These are phyloP conservation scores for Akabosia matsudoensis DNA, from an alignment of 1,140 invertebrate species.

Conservation along the genomic window DNA sequence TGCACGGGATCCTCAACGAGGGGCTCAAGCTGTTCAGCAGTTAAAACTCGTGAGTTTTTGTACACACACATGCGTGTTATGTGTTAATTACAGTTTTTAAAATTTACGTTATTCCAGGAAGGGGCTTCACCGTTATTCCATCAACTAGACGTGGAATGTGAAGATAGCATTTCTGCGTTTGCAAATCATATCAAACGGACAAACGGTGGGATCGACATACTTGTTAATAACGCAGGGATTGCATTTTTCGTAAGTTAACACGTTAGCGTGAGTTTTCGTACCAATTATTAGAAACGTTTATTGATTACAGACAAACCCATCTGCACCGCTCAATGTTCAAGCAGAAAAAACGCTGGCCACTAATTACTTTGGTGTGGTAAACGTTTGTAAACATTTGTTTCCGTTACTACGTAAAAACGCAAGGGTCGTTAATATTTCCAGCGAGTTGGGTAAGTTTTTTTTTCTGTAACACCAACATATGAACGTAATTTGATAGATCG, in stretches of 20 bases:
- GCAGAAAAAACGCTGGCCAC: constrained; percentile 65
- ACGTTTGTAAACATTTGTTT: constrained; percentile 64
- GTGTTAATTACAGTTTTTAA: too few relatives aligned
- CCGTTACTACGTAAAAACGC: constrained; percentile 65
- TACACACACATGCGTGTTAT: too few relatives aligned
- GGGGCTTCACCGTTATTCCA: constrained; percentile 62
- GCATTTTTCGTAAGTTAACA: constrained; percentile 60
- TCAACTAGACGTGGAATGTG: constrained; percentile 65
- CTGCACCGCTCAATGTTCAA: constrained; percentile 64
- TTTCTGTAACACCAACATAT: background rate
- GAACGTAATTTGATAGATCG: background rate
- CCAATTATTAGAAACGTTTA: background rate
- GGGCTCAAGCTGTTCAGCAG: constrained; percentile 57
- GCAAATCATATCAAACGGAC: constrained; percentile 60
- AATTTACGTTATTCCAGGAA: too few relatives aligned
- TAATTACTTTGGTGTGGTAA: constrained; percentile 66
- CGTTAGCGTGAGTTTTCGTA: background rate
- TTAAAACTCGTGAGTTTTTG: too few relatives aligned
- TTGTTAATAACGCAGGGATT: constrained; percentile 82
- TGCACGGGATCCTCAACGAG: constrained; percentile 58
- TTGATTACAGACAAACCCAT: constrained; percentile 50
- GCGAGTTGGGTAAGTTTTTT: constrained; percentile 56
- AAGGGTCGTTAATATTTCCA: constrained; percentile 72
- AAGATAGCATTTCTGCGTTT: constrained; percentile 60
- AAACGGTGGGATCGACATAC: constrained; percentile 71